These are phyloP conservation scores for Toxotes chatareus DNA, from an alignment of 2,113 vertebrate species.

Conservation along the genomic window DNA sequence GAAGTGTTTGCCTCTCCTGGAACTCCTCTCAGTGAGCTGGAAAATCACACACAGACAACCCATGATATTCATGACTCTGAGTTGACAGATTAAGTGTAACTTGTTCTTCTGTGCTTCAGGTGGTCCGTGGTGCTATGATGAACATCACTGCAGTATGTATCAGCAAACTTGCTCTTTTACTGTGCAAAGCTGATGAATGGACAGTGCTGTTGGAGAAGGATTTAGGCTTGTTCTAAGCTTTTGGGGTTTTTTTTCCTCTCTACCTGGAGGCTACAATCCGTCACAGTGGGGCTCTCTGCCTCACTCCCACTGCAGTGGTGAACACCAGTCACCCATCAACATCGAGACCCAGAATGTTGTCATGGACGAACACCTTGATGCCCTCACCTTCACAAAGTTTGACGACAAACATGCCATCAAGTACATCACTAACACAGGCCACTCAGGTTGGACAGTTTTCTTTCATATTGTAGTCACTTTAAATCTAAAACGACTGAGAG, in stretches of 20 bases:
- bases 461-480: neutral
- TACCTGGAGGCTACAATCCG: slow-evolving; percentile 21
- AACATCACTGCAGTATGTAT: slow-evolving; percentile 67
- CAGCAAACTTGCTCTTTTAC: neutral
- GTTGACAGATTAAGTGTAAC: neutral
- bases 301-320: slow-evolving; percentile 24
- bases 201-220: neutral
- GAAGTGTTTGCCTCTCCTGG: slow-evolving; percentile 61
- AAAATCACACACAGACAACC: neutral
- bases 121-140: slow-evolving; percentile 71
- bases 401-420: slow-evolving; percentile 61
- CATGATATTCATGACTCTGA: neutral
- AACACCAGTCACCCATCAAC: slow-evolving; percentile 73
- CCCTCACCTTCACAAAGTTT: slow-evolving; percentile 63
- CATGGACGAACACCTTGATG: slow-evolving; percentile 3
- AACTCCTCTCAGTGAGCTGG: slow-evolving; percentile 50
- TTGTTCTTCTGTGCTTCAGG: slow-evolving; percentile 23
- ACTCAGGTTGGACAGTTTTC: slow-evolving; percentile 65
- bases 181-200: neutral
- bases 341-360: slow-evolving; percentile 18
- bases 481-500: too few relatives aligned
- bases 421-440: slow-evolving; percentile 70
- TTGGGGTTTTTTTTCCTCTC: neutral
- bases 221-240: too few relatives aligned
- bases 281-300: slow-evolving; percentile 48